Evolutionary conservation across 2,797 vertebrate genomes (phyloP), one percentile per base, ranked within the genome.

Genomic region (Eutrigla gurnardus): DNA sequence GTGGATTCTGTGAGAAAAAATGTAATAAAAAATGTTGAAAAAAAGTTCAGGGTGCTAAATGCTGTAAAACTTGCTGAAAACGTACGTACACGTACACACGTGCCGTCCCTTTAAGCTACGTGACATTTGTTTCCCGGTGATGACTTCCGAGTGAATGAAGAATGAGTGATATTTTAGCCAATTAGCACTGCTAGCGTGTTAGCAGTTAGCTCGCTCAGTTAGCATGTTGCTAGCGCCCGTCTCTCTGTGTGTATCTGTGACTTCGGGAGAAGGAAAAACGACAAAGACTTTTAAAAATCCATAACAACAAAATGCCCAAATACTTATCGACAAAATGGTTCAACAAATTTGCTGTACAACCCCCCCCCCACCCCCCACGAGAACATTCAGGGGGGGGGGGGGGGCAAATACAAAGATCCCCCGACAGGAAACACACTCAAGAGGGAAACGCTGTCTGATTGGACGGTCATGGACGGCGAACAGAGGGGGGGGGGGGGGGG

Each of bases 371-470:
- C 25, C 25, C 25, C 25, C 25, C 25, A 25, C 50, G 57, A 12
- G 59, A 57, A 78, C 80, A 62, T 74, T 78, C 70, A 82, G 77
- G 64, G 74, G 80, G 77, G 70, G 77, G 70, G 76, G 15, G 68
- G 14, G 7, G 50, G 77, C 77, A 77, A 84, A 68, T 77, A 91
- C 74, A 78, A 86, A 87, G 66, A 71, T 69, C 72, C 46, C 69
- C 61, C 63, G 37, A 75, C 59, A 36, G 82, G 63, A 77, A 72
- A 81, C 75, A 77, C 70, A 66, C 60, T n/a, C 3, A 75, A 77
- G 75, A 73, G 57, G 67, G 77, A 76, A 73, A 57, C 45, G 59
- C 68, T 62, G 32, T 15, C 62, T 53, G 74, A 75, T 74, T 32
- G 77, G 82, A 52, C 50, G 39, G 68, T 83, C 42, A 5, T 45